Conservation (phyloP, 1,140 invertebrate genomes). For the Drosophila leontia region DNA sequence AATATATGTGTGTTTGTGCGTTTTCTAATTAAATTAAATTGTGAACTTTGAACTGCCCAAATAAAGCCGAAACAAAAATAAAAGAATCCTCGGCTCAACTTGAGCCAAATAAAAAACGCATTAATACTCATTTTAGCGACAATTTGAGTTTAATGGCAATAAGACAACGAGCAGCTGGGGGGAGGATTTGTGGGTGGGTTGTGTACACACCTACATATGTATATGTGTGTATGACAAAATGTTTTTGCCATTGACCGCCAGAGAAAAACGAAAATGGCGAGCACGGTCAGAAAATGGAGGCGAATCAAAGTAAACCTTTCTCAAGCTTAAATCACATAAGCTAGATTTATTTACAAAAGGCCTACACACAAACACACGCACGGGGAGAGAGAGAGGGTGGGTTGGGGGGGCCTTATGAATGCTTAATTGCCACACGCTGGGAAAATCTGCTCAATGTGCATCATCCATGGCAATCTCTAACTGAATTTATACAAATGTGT, state of each 20-base stretch:
- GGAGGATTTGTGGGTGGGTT: not conserved
- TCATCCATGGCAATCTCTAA: slow-evolving; percentile 55
- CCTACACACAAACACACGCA: slow-evolving; percentile 16
- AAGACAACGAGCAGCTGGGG: slow-evolving; percentile 47
- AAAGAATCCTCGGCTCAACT: slow-evolving; percentile 49
- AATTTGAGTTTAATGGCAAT: slow-evolving; percentile 76
- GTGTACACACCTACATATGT: not conserved
- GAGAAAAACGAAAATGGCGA: slow-evolving; percentile 72
- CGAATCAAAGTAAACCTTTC: slow-evolving; percentile 79
- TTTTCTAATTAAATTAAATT: slow-evolving; percentile 33
- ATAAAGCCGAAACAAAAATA: slow-evolving; percentile 29
- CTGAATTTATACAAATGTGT: slow-evolving; percentile 82
- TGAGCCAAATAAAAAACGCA: slow-evolving; percentile 75
- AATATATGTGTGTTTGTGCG: not conserved
- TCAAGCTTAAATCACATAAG: slow-evolving; percentile 73
- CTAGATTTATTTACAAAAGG: slow-evolving; percentile 81
- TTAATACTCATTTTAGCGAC: slow-evolving; percentile 82
- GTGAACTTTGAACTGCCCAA: slow-evolving; percentile 30
- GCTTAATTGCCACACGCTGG: slow-evolving; percentile 78
- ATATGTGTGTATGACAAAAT: slow-evolving; percentile 36
- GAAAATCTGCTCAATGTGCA: slow-evolving; percentile 53
- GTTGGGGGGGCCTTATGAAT: slow-evolving; percentile 4
- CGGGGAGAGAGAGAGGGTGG: not conserved
- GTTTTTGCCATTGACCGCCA: slow-evolving; percentile 80
- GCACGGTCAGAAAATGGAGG: slow-evolving; percentile 73